Conservation (phyloP, 2,113 vertebrate species). For the Anser cygnoides region DNA sequence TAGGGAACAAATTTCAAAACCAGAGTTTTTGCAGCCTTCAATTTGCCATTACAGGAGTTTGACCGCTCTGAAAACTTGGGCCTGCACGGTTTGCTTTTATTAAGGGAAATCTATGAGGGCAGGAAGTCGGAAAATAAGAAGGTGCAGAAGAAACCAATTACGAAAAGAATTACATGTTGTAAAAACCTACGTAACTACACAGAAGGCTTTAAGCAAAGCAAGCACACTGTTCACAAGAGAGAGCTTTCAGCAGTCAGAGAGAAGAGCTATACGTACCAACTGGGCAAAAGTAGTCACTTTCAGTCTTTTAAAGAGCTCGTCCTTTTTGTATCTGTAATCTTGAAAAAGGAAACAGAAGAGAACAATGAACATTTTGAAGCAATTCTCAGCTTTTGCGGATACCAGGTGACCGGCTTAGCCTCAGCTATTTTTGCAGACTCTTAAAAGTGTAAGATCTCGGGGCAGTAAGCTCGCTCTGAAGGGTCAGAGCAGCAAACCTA, state of each 20-base stretch:
- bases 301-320: slow-evolving; percentile 94
- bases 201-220: neutral
- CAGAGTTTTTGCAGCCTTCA: neutral
- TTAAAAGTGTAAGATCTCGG: neutral
- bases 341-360: slow-evolving; percentile 28
- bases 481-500: neutral
- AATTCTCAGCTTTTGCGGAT: neutral
- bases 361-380: neutral
- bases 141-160: neutral
- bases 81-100: neutral
- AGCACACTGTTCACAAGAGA: neutral
- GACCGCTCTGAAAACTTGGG: neutral
- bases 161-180: neutral
- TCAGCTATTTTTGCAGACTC: rapidly evolving
- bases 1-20: neutral
- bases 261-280: slow-evolving; percentile 80
- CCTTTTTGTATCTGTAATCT: slow-evolving; percentile 96
- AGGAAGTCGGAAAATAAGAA: neutral
- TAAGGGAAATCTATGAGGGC: neutral
- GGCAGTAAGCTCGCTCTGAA: neutral
- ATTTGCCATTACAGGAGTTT: neutral
- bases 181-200: rapidly evolving
- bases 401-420: rapidly evolving
- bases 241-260: neutral
- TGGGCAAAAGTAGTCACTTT: slow-evolving; percentile 96